Percentiles rank a stretch among this genome's conserved stretches.
phyloP scores from a whole-genome alignment of 1,140 invertebrate species.

The Lasioglossum albipes region DNA sequence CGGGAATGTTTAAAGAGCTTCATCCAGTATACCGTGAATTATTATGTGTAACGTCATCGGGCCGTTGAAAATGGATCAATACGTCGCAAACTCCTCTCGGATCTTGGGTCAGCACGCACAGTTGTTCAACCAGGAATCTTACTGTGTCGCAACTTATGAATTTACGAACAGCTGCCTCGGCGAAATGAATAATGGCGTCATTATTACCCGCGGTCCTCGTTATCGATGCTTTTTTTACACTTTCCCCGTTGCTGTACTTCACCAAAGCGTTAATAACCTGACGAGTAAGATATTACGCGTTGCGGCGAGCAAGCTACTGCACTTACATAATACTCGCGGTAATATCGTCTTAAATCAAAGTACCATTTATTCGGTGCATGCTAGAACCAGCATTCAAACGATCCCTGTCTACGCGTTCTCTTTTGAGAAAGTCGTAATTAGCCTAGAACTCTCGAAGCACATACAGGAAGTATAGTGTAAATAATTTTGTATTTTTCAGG shows the following conservation, averaged over 20 bases:
- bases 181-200: constrained; percentile 16
- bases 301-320: too few species aligned
- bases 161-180: constrained; percentile 17
- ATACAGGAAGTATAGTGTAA: too few species aligned
- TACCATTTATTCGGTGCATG: too few species aligned
- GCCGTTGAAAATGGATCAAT: constrained; percentile 28
- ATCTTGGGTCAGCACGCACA: constrained; percentile 22
- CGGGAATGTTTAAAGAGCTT: constrained; percentile 8
- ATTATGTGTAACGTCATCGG: constrained; percentile 6
- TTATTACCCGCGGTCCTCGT: background rate
- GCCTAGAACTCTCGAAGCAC: too few species aligned
- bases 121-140: constrained; percentile 6
- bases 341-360: too few species aligned
- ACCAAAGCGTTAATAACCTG: background rate
- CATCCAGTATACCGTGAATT: background rate
- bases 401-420: too few species aligned
- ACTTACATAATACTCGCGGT: too few species aligned
- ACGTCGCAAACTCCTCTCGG: background rate
- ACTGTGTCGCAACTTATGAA: constrained; percentile 27
- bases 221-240: background rate
- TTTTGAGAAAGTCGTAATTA: too few species aligned
- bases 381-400: too few species aligned
- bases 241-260: too few species aligned
- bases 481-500: too few species aligned
- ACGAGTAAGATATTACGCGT: background rate